A percentile compares a stretch with the other conserved stretches of the same genome.
phyloP scores from a whole-genome alignment of 2,888 invertebrate species.

The Drosophila lutescens region DNA sequence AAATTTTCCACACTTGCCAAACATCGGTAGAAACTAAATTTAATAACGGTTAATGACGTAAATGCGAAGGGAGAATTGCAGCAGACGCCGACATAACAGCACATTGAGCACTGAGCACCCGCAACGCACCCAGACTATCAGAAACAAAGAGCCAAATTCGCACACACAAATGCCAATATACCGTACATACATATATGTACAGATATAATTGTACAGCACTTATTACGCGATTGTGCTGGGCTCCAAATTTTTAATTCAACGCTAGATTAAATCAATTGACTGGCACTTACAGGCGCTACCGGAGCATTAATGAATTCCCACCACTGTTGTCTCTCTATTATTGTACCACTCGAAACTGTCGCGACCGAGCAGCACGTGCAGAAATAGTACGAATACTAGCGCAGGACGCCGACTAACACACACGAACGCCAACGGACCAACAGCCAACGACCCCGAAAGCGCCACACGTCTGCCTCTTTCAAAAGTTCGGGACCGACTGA shows the following conservation, averaged over 20 bases:
- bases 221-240: slow-evolving; percentile 23
- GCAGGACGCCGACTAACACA: neutral
- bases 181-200: slow-evolving; percentile 2
- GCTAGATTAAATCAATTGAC: slow-evolving; percentile 12
- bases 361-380: slow-evolving; percentile 30
- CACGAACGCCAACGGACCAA: slow-evolving; percentile 10
- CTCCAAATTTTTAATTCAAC: neutral
- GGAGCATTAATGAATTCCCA: slow-evolving; percentile 19
- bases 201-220: slow-evolving; percentile 15
- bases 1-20: neutral
- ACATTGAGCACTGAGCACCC: slow-evolving; percentile 4
- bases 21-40: slow-evolving; percentile 27
- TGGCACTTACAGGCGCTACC: slow-evolving; percentile 28
- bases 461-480: slow-evolving; percentile 9
- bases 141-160: slow-evolving; percentile 30
- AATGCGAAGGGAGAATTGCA: slow-evolving; percentile 26
- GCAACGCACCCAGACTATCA: neutral
- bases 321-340: slow-evolving; percentile 6
- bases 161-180: neutral
- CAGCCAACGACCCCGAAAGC: neutral
- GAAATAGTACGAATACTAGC: slow-evolving; percentile 15
- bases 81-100: slow-evolving; percentile 18
- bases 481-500: slow-evolving; percentile 11
- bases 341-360: slow-evolving; percentile 9
- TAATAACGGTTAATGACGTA: slow-evolving; percentile 50